These are phyloP conservation scores for Tribolium freemani DNA, from an alignment of 2,888 invertebrate species.

Conservation along the genomic window DNA sequence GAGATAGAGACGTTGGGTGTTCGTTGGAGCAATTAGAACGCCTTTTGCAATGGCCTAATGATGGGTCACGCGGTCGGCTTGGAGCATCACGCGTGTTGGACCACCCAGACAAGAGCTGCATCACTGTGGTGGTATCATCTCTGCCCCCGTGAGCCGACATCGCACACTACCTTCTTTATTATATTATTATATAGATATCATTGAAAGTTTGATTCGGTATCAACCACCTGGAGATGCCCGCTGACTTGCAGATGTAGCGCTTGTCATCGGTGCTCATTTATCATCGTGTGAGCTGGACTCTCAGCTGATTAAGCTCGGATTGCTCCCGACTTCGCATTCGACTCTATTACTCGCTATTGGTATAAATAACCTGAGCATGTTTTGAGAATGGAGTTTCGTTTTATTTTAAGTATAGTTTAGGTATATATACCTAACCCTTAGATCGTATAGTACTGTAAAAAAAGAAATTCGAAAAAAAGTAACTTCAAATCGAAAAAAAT, in stretches of 20 bases:
- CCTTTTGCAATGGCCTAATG: conserved; percentile 70
- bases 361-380: no score
- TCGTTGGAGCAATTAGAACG: conserved; percentile 68
- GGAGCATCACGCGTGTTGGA: conserved; percentile 65
- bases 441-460: no score
- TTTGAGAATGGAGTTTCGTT: no score
- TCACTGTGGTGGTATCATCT: conserved; percentile 44
- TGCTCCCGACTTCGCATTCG: neutral
- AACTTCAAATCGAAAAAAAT: no score
- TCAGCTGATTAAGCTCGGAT: conserved; percentile 13
- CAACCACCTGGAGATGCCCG: conserved; percentile 62
- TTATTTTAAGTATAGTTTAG: no score
- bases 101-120: conserved; percentile 62
- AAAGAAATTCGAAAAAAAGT: no score
- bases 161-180: conserved; percentile 58
- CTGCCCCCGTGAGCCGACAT: conserved; percentile 52
- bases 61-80: conserved; percentile 67
- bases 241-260: conserved; percentile 61
- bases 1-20: conserved; percentile 66
- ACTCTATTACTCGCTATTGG: no score
- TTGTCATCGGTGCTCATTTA: conserved; percentile 53
- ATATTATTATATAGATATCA: conserved; percentile 66
- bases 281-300: conserved; percentile 41
- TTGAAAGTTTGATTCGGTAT: conserved; percentile 60
- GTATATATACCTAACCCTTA: no score